Conservation (phyloP, 2,888 invertebrate species). For the Acanthosepion lycidas region DNA sequence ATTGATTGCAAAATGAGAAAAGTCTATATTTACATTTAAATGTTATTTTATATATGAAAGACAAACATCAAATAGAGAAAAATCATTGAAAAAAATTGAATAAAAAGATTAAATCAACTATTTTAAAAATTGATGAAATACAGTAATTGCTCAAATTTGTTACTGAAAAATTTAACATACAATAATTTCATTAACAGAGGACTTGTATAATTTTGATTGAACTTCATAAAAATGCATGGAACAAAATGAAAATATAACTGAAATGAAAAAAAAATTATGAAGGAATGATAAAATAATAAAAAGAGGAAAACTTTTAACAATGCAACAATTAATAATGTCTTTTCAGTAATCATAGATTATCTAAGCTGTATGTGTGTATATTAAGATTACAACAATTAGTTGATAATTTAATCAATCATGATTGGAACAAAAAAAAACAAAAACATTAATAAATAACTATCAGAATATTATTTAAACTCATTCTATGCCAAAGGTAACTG, state of each 20-base stretch:
- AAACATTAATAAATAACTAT: no score
- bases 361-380: no score
- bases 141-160: not conserved
- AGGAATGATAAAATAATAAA: not conserved
- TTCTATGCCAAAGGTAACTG: no score
- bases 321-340: not conserved
- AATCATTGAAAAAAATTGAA: not conserved
- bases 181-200: not conserved
- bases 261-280: not conserved
- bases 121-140: not conserved
- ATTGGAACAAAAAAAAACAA: no score
- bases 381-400: no score
- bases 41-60: no score
- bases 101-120: not conserved
- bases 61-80: not conserved
- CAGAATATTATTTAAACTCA: no score
- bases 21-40: not conserved
- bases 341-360: no score
- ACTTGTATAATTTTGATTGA: not conserved
- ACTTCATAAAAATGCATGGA: not conserved
- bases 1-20: slow-evolving; percentile 6
- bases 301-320: not conserved
- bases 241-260: not conserved
- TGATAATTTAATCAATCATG: no score
- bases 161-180: not conserved